Evolutionary conservation across 2,113 vertebrate species (phyloP), one percentile per base, ranked within the genome.

Genomic region (Megaptera novaeangliae): DNA sequence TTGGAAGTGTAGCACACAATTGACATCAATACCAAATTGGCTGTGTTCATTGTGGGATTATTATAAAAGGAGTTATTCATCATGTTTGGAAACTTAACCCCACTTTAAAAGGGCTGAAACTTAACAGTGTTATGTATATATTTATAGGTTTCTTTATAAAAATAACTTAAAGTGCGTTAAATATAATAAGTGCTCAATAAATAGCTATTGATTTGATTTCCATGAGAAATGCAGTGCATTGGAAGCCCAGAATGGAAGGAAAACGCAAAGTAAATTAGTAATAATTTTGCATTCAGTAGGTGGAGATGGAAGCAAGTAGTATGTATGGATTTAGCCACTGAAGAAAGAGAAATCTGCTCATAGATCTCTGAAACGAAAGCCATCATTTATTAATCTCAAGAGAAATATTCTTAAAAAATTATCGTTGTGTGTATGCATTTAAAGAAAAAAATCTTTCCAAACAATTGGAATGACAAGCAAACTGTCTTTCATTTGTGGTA

Each of bases 391-490:
- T 96, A 95, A 71, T 88, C 20, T 88, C 57, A 66, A 88, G 66
- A 85, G 59, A 94, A 82, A 83, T 86, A 74, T 55, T 93, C 29
- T 71, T 92, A 9, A 68, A 92, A 91, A 94, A 91, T 31, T 69
- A 80, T 72, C 84, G 92, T 72, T 84, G 10, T 71, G 44, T 88
- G n/a, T 83, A 78, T 95, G 23, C 6, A 6, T 44, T 94, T 95
- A 63, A 75, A 96, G 77, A 88, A 83, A 57, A 25, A 95, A 84
- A 64, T 8, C 81, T 96, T 95, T 93, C n/a, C 75, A 93, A 82
- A 68, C 11, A 93, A 84, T 20, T 64, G 66, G 39, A 85, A 72
- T 59, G 69, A 91, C 83, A 69, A 63, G 83, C 36, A 82, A 95
- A 94, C 78, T 91, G 41, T 92, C 85, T 87, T 85, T 96, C n/a